Conservation (phyloP, 2,113 vertebrate genomes). For the Callopanchax toddi region DNA sequence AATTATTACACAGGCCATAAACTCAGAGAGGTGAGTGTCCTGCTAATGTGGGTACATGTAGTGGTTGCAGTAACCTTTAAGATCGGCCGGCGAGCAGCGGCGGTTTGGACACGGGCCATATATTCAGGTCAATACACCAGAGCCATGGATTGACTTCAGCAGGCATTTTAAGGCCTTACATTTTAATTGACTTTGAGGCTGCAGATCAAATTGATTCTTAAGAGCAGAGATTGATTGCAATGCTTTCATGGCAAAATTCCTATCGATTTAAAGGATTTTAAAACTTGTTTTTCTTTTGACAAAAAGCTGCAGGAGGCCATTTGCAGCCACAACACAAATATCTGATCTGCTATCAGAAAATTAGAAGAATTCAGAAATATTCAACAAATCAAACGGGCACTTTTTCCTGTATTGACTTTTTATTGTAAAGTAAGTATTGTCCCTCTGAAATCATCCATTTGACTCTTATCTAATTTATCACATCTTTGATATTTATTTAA, state of each 20-base stretch:
- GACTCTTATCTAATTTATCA: constrained; percentile 25
- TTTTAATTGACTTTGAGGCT: constrained; percentile 66
- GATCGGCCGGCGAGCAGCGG: constrained; percentile 65
- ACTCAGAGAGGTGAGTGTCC: constrained; percentile 73
- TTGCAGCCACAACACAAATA: neutral
- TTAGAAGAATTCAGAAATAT: no score
- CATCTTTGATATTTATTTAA: constrained; percentile 48
- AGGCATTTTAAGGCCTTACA: constrained; percentile 61
- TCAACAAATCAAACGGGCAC: no score
- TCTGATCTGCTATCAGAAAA: neutral
- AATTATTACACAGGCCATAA: constrained; percentile 81
- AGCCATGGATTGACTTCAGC: constrained; percentile 59
- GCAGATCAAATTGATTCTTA: constrained; percentile 46
- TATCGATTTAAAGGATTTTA: constrained; percentile 6
- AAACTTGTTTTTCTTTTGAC: neutral
- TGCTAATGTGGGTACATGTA: constrained; percentile 78
- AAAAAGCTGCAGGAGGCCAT: neutral
- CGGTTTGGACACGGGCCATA: constrained; percentile 71
- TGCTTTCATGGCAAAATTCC: constrained; percentile 19
- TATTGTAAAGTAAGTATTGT: neutral
- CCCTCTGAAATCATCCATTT: neutral
- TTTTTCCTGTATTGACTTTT: no score
- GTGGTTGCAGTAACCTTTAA: constrained; percentile 79
- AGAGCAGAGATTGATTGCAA: constrained; percentile 16
- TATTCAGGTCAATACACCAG: constrained; percentile 64